phyloP scores from a whole-genome alignment of 2,797 vertebrate species.

The Pseudopleuronectes americanus region DNA sequence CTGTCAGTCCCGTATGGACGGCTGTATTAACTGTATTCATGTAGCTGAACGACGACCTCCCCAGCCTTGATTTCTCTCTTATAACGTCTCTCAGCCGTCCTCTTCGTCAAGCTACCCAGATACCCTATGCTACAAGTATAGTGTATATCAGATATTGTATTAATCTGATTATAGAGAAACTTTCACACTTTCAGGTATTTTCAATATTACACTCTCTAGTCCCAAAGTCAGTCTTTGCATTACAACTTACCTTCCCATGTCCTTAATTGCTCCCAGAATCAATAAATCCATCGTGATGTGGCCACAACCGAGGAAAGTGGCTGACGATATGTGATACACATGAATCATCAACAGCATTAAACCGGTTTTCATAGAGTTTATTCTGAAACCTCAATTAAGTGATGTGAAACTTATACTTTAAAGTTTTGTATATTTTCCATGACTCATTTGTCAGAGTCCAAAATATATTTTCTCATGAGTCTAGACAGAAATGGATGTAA shows the following conservation, averaged over 20 bases:
- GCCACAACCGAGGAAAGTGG: too few relatives aligned
- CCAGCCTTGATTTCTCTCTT: constrained; percentile 2
- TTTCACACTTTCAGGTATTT: background rate
- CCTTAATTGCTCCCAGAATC: too few relatives aligned
- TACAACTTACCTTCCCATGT: background rate
- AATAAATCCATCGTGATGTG: background rate
- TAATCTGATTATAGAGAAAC: background rate
- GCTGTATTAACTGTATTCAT: constrained; percentile 42
- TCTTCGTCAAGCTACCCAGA: constrained; percentile 1
- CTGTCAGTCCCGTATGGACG: constrained; percentile 20
- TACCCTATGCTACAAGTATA: too few relatives aligned
- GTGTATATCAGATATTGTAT: too few relatives aligned
- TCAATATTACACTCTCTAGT: background rate
- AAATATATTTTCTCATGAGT: too few relatives aligned
- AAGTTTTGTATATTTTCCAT: too few relatives aligned
- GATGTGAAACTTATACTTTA: background rate
- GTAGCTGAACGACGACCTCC: constrained; percentile 43
- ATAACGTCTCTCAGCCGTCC: constrained; percentile 9
- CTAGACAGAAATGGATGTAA: too few relatives aligned
- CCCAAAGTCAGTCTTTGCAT: background rate
- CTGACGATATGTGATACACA: too few relatives aligned
- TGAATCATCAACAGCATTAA: too few relatives aligned
- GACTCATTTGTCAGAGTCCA: too few relatives aligned
- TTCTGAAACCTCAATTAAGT: background rate
- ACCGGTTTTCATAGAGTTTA: background rate